Conservation (phyloP, 2,888 invertebrate genomes). For the Drosophila algonquin region DNA sequence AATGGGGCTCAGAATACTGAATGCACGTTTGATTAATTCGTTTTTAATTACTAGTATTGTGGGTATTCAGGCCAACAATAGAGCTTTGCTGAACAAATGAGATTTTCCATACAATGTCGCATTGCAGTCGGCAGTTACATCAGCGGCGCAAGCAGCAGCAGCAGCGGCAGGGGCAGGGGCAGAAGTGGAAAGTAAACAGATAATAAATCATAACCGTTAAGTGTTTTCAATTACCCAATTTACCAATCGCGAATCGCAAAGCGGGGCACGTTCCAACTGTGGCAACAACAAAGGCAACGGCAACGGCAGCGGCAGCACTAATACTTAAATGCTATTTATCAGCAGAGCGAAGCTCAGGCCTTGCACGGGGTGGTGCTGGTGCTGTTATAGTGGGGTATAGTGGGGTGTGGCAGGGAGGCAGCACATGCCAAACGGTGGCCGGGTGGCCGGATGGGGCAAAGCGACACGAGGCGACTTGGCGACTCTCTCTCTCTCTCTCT, state of each 20-base stretch:
- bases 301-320: constrained; percentile 29
- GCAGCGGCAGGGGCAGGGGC: neutral
- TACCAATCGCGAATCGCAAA: constrained; percentile 77
- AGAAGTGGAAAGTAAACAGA: constrained; percentile 49
- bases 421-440: constrained; percentile 62
- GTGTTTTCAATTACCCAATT: constrained; percentile 79
- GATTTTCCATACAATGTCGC: constrained; percentile 1
- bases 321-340: constrained; percentile 74
- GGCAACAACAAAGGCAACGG: constrained; percentile 22
- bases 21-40: constrained; percentile 54
- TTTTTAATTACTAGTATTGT: constrained; percentile 53
- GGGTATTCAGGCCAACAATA: constrained; percentile 4
- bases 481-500: constrained; percentile 30
- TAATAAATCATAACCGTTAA: constrained; percentile 74
- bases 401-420: constrained; percentile 12
- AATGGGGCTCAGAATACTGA: constrained; percentile 15
- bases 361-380: constrained; percentile 26
- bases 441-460: constrained; percentile 64
- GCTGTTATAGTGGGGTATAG: neutral
- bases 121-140: constrained; percentile 30
- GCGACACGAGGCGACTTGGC: constrained; percentile 47
- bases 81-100: constrained; percentile 11
- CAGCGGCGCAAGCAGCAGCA: constrained; percentile 10
- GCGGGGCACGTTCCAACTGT: constrained; percentile 65
- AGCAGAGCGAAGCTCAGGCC: constrained; percentile 41